These are phyloP conservation scores for Phoxinus phoxinus DNA, from an alignment of 2,113 vertebrate species.

Conservation along the genomic window DNA sequence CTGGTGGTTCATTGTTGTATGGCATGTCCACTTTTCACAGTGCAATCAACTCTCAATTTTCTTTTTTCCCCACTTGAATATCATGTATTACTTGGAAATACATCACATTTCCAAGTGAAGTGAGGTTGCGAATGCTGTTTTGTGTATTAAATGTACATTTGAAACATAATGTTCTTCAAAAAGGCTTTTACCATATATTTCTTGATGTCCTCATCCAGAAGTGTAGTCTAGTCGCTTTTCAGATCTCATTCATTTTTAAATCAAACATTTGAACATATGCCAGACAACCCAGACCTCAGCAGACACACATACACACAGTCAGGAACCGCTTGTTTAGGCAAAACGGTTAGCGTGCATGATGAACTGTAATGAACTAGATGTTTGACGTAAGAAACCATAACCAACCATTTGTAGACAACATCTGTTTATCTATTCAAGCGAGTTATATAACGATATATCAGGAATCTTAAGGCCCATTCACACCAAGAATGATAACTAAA, in stretches of 20 bases:
- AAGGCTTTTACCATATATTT: neutral
- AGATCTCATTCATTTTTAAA: slow-evolving; percentile 45
- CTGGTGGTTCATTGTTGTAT: no score
- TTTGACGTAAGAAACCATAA: neutral
- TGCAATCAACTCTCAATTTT: no score
- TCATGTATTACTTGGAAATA: no score
- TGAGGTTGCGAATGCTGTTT: no score
- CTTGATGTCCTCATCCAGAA: neutral
- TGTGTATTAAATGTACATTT: neutral
- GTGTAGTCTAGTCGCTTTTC: neutral
- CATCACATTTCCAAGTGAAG: no score
- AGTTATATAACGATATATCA: neutral
- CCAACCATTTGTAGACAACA: neutral
- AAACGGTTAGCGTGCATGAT: neutral
- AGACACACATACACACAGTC: slow-evolving; percentile 8
- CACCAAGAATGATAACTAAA: no score
- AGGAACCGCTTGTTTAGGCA: neutral
- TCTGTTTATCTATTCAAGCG: neutral
- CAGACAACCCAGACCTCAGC: neutral
- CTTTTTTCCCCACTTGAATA: no score
- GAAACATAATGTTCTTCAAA: neutral
- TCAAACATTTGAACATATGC: neutral
- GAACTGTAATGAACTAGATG: neutral
- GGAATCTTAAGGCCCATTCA: neutral
- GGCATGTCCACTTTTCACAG: no score